Evolutionary conservation across 1,140 invertebrate species (phyloP).

Genomic region (Lysiphlebus fabarum): DNA sequence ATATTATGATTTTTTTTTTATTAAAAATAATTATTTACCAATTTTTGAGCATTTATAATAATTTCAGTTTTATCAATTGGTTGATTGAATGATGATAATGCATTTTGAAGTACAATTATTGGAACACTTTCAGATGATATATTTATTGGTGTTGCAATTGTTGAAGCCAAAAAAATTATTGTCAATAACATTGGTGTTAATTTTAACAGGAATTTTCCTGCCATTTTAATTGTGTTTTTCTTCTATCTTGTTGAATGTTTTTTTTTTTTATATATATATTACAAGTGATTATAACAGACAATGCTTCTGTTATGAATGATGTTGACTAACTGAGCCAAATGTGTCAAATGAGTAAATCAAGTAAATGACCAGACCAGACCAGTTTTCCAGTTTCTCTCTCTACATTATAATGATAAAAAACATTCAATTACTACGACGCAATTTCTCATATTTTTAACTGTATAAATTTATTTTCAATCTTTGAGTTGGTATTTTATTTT

Average conservation of each 20-base stretch:
- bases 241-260: background rate
- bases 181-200: slow-evolving; percentile 2
- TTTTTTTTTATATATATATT: background rate
- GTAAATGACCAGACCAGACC: too few species aligned
- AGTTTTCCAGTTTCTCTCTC: too few species aligned
- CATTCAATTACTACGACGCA: too few species aligned
- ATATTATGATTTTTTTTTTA: slow-evolving; percentile 8
- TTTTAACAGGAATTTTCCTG: background rate
- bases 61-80: slow-evolving; percentile 40
- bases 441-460: too few species aligned
- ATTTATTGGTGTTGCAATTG: slow-evolving; percentile 24
- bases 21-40: slow-evolving; percentile 33
- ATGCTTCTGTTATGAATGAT: too few species aligned
- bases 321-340: too few species aligned
- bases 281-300: too few species aligned
- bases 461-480: too few species aligned
- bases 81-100: slow-evolving; percentile 38
- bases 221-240: slow-evolving; percentile 11
- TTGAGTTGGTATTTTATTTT: too few species aligned
- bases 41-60: slow-evolving; percentile 41
- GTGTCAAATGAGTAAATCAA: too few species aligned
- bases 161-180: background rate
- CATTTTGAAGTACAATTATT: slow-evolving; percentile 31
- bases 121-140: slow-evolving; percentile 31
- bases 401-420: too few species aligned